Evolutionary conservation across 2,113 vertebrate species (phyloP), one percentile per base, ranked within the genome.

Genomic region (Anthoscopus minutus): DNA sequence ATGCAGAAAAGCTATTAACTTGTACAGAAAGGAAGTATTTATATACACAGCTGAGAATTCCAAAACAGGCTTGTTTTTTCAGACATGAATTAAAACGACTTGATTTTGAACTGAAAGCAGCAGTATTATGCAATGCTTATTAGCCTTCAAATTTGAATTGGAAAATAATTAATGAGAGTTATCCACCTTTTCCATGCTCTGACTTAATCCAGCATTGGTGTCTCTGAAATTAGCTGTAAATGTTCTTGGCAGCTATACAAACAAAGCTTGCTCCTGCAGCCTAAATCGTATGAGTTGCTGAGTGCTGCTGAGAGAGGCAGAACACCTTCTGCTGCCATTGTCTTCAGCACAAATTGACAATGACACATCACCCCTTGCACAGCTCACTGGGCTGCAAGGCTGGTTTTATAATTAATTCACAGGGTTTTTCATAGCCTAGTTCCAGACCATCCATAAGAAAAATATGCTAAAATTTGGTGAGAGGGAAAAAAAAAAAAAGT

Each of bases 1-100:
- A 91, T 54, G 57, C 81, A 85, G 53, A 80, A 86, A 87, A 87
- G 42, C 73, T 74, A 92, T 94, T 94, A 85, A 89, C 24, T 84
- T 90, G 27, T 38, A 35, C 33, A 76, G 70, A 91, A 87, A 61
- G 18, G 31, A 89, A 80, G 31, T 62, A 80, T 92, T 93, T 87
- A 79, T 86, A 79, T 67, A 24, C 61, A 57, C 17, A 72, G n/a
- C 4, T 61, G 48, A 83, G 48, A 51, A 67, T 87, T 93, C 80
- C 85, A 84, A 72, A 54, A 61, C 8, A 80, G 15, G 18, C 48
- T n/a, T 74, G 11, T 79, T 90, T 67, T 81, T 92, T 89, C 65
- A 79, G 53, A 65, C 58, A 30, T 81, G 65, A 89, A 84, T 79
- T 85, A 76, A 79, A n/a, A n/a, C n/a, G n/a, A n/a, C 45, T 15